Conservation (phyloP, 1,140 invertebrate genomes). For the Lepeophtheirus salmonis region DNA sequence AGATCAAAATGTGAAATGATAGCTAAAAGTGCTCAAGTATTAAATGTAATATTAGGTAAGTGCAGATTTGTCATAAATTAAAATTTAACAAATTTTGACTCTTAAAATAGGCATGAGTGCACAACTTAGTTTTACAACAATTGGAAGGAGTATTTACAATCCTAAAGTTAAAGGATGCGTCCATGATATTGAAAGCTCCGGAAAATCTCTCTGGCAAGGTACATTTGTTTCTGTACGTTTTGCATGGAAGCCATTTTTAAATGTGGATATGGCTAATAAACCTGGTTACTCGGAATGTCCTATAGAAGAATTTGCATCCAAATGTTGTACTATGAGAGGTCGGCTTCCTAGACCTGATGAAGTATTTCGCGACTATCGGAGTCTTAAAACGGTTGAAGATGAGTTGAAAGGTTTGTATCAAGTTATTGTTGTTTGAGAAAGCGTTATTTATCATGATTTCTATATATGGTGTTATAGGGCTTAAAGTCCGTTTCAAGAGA, state of each 20-base stretch:
- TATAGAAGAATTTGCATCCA: not conserved
- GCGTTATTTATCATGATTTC: no score
- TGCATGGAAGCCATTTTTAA: slow-evolving; percentile 4
- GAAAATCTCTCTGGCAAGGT: slow-evolving; percentile 8
- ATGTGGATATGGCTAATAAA: slow-evolving; percentile 15
- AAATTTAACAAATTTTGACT: not conserved
- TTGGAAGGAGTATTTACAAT: not conserved
- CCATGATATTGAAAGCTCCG: not conserved
- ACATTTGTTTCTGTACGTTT: not conserved
- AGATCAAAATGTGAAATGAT: not conserved
- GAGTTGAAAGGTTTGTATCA: not conserved
- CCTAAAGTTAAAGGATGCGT: not conserved
- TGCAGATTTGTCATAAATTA: not conserved
- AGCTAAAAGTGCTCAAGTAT: not conserved
- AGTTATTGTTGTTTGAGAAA: no score
- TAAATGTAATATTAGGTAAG: not conserved
- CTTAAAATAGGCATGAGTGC: not conserved
- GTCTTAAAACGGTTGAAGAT: not conserved
- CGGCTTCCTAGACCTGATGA: not conserved
- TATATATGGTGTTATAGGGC: not conserved
- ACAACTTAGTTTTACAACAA: not conserved
- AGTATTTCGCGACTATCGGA: not conserved
- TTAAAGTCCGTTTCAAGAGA: slow-evolving; percentile 1
- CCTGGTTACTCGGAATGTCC: not conserved
- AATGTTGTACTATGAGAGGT: not conserved